Percentiles rank a stretch among this genome's conserved stretches.
Evolutionary conservation across 2,888 invertebrate species (phyloP).

Genomic region (Agrochola litura): DNA sequence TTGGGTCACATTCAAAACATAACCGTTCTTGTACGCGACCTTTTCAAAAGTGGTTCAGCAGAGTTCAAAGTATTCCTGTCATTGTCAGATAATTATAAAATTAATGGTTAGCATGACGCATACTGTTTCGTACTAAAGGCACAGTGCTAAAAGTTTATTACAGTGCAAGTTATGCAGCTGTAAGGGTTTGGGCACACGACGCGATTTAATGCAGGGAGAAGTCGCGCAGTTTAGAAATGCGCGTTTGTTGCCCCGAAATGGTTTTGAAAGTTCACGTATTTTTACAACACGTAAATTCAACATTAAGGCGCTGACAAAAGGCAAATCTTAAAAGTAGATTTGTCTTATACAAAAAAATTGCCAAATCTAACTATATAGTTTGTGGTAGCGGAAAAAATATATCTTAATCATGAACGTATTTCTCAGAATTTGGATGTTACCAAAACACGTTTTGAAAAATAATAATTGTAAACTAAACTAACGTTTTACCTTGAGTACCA

Average conservation of each 20-base stretch:
- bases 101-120: conserved; percentile 53
- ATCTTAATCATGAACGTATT: no score
- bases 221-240: not conserved
- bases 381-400: no score
- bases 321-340: no score
- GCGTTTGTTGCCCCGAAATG: not conserved
- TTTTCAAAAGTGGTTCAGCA: conserved; percentile 53
- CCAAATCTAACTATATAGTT: no score
- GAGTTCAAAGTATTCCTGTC: conserved; percentile 51
- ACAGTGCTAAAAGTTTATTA: conserved; percentile 27
- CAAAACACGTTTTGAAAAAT: no score
- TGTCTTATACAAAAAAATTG: no score
- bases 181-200: conserved; percentile 20
- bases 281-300: no score
- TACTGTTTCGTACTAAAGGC: conserved; percentile 31
- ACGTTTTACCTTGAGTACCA: no score
- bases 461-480: no score
- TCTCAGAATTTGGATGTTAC: no score
- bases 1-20: conserved; percentile 1
- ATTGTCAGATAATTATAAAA: conserved; percentile 53
- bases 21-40: conserved; percentile 14
- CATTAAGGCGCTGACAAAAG: no score
- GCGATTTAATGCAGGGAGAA: not conserved
- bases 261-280: no score
- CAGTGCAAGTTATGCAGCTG: conserved; percentile 2